Conservation (phyloP, 2,888 invertebrate genomes). For the Melinopterus prodromus region DNA sequence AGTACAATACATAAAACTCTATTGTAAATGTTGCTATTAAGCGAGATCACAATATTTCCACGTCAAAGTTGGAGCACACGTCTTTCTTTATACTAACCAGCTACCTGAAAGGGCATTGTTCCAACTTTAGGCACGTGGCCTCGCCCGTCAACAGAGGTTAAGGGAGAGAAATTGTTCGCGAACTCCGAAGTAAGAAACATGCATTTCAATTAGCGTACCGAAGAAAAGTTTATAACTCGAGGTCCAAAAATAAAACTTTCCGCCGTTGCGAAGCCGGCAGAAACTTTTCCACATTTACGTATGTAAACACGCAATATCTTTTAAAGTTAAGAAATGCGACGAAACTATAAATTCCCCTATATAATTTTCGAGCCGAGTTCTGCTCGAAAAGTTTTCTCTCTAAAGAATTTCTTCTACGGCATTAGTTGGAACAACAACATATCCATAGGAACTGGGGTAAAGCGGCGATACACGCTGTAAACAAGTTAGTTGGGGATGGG, state of each 20-base stretch:
- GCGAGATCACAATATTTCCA: too few relatives aligned
- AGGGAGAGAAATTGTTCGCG: slow-evolving; percentile 18
- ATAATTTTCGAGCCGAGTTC: slow-evolving; percentile 9
- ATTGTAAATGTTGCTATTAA: too few relatives aligned
- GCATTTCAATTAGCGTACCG: slow-evolving; percentile 19
- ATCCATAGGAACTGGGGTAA: not conserved
- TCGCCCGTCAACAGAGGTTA: slow-evolving; percentile 11
- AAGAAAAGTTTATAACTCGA: slow-evolving; percentile 7
- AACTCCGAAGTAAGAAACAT: slow-evolving; percentile 11
- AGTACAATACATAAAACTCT: too few relatives aligned
- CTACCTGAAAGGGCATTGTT: not conserved
- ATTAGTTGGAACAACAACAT: not conserved
- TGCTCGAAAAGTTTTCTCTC: not conserved
- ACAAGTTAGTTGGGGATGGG: not conserved
- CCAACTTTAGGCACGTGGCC: not conserved
- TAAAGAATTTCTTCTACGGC: not conserved
- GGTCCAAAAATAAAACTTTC: slow-evolving; percentile 14
- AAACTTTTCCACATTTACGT: slow-evolving; percentile 24
- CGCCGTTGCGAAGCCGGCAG: not conserved
- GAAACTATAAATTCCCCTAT: not conserved
- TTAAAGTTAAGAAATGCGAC: slow-evolving; percentile 5
- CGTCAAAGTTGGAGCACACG: not conserved
- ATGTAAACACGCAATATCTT: slow-evolving; percentile 22
- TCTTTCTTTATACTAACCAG: not conserved
- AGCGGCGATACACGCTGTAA: not conserved